Conservation (phyloP, 64 coral and sea anemone genomes). For the Platygyra sinensis region DNA sequence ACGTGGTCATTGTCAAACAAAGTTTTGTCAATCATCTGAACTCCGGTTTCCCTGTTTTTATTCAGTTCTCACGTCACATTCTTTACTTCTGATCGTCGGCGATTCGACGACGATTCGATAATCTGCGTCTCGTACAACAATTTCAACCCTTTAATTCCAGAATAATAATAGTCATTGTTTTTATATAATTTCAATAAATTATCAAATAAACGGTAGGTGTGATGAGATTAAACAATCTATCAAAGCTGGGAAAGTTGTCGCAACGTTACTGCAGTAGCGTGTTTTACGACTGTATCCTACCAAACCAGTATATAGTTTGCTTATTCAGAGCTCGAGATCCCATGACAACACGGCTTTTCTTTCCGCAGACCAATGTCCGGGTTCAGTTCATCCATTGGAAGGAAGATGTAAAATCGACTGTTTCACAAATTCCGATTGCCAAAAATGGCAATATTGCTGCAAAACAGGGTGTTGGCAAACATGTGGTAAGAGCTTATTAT, state of each 20-base stretch:
- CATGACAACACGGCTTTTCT: not conserved
- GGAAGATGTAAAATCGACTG: slow-evolving; percentile 51
- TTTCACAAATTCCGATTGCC: slow-evolving; percentile 15
- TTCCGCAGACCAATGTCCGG: slow-evolving; percentile 34
- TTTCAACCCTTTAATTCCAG: no score
- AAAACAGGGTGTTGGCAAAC: slow-evolving; percentile 40
- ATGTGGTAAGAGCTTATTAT: slow-evolving; percentile 30
- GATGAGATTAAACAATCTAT: not conserved
- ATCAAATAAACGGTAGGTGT: not conserved
- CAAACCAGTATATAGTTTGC: no score
- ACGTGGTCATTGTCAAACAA: no score
- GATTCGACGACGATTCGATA: no score
- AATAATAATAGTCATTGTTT: not conserved
- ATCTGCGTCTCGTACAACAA: no score
- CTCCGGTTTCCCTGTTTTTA: no score
- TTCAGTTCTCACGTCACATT: no score
- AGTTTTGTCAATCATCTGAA: no score
- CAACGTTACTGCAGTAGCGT: no score
- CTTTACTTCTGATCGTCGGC: no score
- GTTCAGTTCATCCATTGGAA: slow-evolving; percentile 3
- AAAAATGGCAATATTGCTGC: slow-evolving; percentile 50
- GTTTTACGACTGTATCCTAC: no score
- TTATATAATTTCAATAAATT: not conserved
- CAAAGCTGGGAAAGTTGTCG: not conserved
- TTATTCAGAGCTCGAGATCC: no score